Evolutionary conservation across 2,113 vertebrate species (phyloP).

Genomic region (Bubo scandiacus): DNA sequence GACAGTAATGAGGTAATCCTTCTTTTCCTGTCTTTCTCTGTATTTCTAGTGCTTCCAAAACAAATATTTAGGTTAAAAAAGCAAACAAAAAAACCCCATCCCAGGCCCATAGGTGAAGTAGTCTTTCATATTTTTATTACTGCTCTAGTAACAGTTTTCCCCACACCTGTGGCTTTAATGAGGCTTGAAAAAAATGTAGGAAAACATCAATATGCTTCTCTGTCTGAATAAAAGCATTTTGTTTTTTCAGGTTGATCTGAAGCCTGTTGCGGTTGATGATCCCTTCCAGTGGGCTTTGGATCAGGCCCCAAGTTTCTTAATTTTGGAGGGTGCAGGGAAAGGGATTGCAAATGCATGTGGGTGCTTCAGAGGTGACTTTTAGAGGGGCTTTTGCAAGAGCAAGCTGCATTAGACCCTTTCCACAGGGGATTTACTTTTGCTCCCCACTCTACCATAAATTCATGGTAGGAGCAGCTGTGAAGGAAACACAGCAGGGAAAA

Average conservation of each 20-base stretch:
- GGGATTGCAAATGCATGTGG: background rate
- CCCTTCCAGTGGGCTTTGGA: background rate
- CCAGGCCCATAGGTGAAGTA: background rate
- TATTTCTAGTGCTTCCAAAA: slow-evolving; percentile 36
- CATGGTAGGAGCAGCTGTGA: background rate
- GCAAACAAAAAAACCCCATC: background rate
- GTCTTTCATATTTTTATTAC: slow-evolving; percentile 32
- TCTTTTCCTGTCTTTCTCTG: background rate
- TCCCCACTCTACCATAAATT: background rate
- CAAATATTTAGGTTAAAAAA: slow-evolving; percentile 58
- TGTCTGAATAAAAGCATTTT: slow-evolving; percentile 2
- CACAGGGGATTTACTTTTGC: background rate
- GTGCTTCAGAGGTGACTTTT: background rate
- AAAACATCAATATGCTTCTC: background rate
- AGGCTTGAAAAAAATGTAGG: background rate
- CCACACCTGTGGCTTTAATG: slow-evolving; percentile 33
- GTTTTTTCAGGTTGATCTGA: background rate
- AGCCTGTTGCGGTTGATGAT: background rate
- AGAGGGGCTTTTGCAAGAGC: background rate
- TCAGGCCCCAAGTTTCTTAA: background rate
- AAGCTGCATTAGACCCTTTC: background rate
- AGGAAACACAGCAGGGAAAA: background rate
- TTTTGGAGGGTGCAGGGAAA: background rate
- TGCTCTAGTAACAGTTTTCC: background rate
- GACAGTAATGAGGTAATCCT: slow-evolving; percentile 47